Conservation (phyloP, 64 coral and sea anemone species). For the Montipora foliosa region DNA sequence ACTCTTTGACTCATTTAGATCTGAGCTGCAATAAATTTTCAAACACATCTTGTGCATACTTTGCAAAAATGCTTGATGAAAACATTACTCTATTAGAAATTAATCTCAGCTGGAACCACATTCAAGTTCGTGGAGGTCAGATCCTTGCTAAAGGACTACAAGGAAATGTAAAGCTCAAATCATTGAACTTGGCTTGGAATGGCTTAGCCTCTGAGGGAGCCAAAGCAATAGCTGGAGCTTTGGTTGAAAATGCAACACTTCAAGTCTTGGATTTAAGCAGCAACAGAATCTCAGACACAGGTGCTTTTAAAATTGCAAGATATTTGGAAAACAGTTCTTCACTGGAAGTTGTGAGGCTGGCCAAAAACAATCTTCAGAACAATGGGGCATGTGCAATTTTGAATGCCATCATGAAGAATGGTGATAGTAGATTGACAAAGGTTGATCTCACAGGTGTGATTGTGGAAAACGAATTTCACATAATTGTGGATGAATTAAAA, state of each 20-base stretch:
- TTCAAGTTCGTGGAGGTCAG: conserved; percentile 72
- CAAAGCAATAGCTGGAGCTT: conserved; percentile 52
- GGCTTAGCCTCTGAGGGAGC: conserved; percentile 78
- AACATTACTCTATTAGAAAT: conserved; percentile 74
- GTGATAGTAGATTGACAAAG: conserved; percentile 69
- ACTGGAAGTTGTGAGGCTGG: conserved; percentile 70
- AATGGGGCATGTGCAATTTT: conserved; percentile 81
- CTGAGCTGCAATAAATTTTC: conserved; percentile 88
- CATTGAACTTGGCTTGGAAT: conserved; percentile 93
- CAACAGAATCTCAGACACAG: conserved; percentile 77
- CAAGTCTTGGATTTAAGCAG: conserved; percentile 75
- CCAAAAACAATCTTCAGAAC: conserved; percentile 80
- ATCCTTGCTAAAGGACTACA: conserved; percentile 70
- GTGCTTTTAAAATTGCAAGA: conserved; percentile 48
- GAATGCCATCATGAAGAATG: conserved; percentile 67
- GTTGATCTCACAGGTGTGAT: conserved; percentile 67
- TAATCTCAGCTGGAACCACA: conserved; percentile 95
- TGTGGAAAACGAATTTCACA: conserved; percentile 71
- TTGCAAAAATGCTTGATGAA: conserved; percentile 78
- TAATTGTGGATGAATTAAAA: conserved; percentile 68
- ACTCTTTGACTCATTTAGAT: conserved; percentile 72
- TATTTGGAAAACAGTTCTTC: conserved; percentile 64
- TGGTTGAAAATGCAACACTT: conserved; percentile 75
- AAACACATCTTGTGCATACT: conserved; percentile 72
- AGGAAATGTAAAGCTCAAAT: conserved; percentile 89